These are phyloP conservation scores for Ophthalmolycus amberensis DNA, from an alignment of 2,113 vertebrate genomes.

Conservation along the genomic window DNA sequence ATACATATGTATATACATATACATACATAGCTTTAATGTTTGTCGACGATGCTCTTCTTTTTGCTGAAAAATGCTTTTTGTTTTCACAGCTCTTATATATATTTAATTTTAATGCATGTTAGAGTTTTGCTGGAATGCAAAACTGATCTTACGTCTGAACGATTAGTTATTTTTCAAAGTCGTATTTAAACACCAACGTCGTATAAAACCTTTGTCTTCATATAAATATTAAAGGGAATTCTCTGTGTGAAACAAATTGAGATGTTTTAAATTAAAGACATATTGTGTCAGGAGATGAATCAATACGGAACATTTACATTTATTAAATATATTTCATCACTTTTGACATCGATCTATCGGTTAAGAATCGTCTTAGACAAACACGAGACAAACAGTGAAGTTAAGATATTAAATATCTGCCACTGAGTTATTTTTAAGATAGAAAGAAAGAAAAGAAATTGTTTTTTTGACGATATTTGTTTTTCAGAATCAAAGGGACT, in stretches of 20 bases:
- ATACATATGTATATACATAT: too few species aligned
- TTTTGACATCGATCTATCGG: not conserved
- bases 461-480: slow-evolving; percentile 1
- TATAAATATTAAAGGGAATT: not conserved
- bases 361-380: not conserved
- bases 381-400: not conserved
- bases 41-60: too few species aligned
- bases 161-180: not conserved
- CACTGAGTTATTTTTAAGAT: not conserved
- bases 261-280: not conserved
- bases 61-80: too few species aligned
- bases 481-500: not conserved
- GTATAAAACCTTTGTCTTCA: not conserved
- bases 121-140: too few species aligned
- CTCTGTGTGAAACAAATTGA: not conserved
- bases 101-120: not conserved
- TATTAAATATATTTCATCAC: not conserved
- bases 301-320: not conserved
- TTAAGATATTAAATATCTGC: not conserved
- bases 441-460: not conserved
- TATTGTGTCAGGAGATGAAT: not conserved
- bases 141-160: not conserved
- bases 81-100: not conserved
- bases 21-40: too few species aligned
- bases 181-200: not conserved